Percentiles rank a stretch among this genome's conserved stretches.
These are phyloP conservation scores for Hypena proboscidalis DNA, from an alignment of 2,888 invertebrate species.

Conservation along the genomic window DNA sequence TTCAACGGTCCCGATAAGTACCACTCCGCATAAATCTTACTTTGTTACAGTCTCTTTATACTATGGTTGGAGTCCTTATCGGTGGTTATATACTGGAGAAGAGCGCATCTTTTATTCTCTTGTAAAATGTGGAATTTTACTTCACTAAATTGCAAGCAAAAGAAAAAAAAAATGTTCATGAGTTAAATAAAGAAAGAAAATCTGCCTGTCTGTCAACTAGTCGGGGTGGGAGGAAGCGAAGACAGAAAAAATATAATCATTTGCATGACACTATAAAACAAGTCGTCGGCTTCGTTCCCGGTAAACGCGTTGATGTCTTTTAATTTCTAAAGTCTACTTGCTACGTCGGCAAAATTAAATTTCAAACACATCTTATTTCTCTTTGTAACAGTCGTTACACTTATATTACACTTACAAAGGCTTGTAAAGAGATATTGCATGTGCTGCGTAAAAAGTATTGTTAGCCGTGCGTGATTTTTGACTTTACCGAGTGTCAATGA, in stretches of 20 bases:
- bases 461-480: slow-evolving; percentile 23
- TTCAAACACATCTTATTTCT: background rate
- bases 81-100: slow-evolving; percentile 3
- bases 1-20: slow-evolving; percentile 26
- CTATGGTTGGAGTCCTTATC: slow-evolving; percentile 3
- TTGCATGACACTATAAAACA: no score
- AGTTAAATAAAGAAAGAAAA: no score
- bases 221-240: no score
- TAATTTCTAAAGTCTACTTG: background rate
- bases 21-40: slow-evolving; percentile 23
- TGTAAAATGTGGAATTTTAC: background rate
- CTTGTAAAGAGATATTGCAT: slow-evolving; percentile 7
- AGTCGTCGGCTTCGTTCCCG: no score
- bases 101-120: slow-evolving; percentile 1
- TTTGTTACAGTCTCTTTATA: slow-evolving; percentile 15
- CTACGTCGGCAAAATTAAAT: background rate
- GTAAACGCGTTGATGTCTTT: background rate
- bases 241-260: no score
- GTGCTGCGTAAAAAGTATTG: slow-evolving; percentile 25
- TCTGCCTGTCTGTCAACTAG: no score
- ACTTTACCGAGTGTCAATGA: slow-evolving; percentile 37
- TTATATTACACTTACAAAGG: slow-evolving; percentile 2
- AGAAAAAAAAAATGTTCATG: no score
- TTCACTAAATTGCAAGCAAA: background rate
- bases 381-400: background rate